These are phyloP conservation scores for Drosophila nannoptera DNA, from an alignment of 1,140 invertebrate species.

Conservation along the genomic window DNA sequence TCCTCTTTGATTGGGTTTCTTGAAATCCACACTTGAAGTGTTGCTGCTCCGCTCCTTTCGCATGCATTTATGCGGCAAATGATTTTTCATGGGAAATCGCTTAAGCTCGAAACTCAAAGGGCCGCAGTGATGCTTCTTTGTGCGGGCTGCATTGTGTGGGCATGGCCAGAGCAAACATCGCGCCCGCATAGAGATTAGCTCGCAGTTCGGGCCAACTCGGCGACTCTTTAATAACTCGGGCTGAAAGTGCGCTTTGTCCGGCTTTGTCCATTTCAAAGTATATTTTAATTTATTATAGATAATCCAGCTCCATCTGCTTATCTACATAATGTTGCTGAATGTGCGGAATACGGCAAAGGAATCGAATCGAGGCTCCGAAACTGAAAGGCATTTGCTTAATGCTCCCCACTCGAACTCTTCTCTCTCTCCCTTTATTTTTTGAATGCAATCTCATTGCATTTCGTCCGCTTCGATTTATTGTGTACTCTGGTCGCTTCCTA, in stretches of 20 bases:
- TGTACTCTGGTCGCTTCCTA: constrained; percentile 16
- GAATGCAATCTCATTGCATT: constrained; percentile 52
- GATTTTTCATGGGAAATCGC: constrained; percentile 50
- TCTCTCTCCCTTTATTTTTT: constrained; percentile 13
- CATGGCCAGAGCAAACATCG: background rate
- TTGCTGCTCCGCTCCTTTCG: constrained; percentile 28
- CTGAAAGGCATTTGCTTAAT: constrained; percentile 24
- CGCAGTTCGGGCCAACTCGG: constrained; percentile 19
- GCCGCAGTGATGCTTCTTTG: constrained; percentile 23
- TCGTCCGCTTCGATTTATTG: constrained; percentile 44
- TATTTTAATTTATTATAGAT: background rate
- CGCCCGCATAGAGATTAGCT: constrained; percentile 22
- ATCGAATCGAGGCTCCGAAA: too few species aligned
- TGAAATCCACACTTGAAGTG: constrained; percentile 52
- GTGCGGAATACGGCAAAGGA: background rate
- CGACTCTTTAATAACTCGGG: too few species aligned
- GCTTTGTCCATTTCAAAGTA: background rate
- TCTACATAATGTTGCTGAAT: too few species aligned
- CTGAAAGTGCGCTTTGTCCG: too few species aligned
- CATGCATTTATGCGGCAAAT: constrained; percentile 45
- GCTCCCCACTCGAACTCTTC: constrained; percentile 7
- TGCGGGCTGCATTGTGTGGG: constrained; percentile 4
- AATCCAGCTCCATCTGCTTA: too few species aligned
- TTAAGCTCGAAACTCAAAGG: constrained; percentile 30
- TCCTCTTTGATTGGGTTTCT: constrained; percentile 31